phyloP scores from a whole-genome alignment of 2,113 vertebrate species.

The Anser brachyrhynchus region DNA sequence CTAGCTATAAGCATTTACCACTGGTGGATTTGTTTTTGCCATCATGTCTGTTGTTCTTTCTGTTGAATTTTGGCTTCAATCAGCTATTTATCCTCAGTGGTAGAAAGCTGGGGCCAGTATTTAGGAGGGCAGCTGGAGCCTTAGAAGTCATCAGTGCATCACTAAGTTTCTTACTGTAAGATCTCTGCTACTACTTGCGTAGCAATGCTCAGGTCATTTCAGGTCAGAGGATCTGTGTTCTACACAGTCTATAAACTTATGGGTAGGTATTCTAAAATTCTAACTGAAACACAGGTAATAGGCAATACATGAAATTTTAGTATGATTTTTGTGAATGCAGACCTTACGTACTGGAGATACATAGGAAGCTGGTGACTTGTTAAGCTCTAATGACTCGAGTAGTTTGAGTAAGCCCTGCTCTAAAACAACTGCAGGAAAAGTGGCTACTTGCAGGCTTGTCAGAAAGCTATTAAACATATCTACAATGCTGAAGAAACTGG shows the following conservation, averaged over 20 bases:
- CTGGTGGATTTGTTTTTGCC: neutral
- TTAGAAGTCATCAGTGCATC: neutral
- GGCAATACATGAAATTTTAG: neutral
- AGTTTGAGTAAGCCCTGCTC: neutral
- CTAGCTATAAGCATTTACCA: neutral
- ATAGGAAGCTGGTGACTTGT: neutral
- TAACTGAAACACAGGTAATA: neutral
- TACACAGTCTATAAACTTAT: neutral
- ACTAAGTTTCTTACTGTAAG: neutral
- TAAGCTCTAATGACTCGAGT: neutral
- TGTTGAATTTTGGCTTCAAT: neutral
- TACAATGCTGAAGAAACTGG: neutral
- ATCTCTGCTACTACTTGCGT: neutral
- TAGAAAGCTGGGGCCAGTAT: neutral
- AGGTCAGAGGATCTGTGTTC: neutral
- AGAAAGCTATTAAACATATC: neutral
- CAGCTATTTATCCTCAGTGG: neutral
- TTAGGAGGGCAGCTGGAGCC: neutral
- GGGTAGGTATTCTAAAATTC: neutral
- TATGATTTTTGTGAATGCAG: neutral
- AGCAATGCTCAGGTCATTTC: neutral
- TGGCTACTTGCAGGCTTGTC: neutral
- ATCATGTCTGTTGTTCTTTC: neutral
- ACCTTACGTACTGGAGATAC: neutral
- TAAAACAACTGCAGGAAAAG: neutral